These are phyloP conservation scores for Andricus curvator DNA, from an alignment of 2,888 invertebrate species.

Conservation along the genomic window DNA sequence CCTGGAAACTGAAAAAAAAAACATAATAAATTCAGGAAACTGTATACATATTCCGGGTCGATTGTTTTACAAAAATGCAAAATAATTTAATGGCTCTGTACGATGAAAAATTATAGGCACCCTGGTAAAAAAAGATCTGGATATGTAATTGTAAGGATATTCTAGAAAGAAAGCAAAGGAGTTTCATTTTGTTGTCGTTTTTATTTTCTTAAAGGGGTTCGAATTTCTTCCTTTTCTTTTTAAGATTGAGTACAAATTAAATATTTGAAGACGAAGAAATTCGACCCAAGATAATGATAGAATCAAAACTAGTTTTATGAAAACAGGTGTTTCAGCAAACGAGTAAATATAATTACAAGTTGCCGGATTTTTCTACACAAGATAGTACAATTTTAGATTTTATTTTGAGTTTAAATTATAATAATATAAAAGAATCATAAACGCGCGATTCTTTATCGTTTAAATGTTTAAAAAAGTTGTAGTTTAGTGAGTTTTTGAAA, in stretches of 20 bases:
- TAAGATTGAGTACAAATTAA: not conserved
- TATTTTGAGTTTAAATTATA: not conserved
- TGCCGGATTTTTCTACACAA: not conserved
- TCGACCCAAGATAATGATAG: not conserved
- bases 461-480: not conserved
- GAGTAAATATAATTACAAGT: not conserved
- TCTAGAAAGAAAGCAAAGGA: not conserved
- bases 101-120: too few species aligned
- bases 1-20: too few species aligned
- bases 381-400: not conserved
- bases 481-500: not conserved
- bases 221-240: slow-evolving; percentile 19
- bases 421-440: not conserved
- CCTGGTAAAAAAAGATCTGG: not conserved
- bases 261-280: slow-evolving; percentile 12
- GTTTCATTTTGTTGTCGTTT: not conserved
- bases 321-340: not conserved
- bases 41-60: too few species aligned
- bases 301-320: not conserved
- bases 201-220: slow-evolving; percentile 1
- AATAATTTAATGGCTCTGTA: too few species aligned
- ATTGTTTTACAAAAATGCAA: too few species aligned
- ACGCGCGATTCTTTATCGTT: not conserved
- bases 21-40: too few species aligned
- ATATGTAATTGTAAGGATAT: not conserved